Base-by-base conservation (phyloP, 2,113 vertebrate species). In the Rhynchopsitta pachyrhyncha region DNA sequence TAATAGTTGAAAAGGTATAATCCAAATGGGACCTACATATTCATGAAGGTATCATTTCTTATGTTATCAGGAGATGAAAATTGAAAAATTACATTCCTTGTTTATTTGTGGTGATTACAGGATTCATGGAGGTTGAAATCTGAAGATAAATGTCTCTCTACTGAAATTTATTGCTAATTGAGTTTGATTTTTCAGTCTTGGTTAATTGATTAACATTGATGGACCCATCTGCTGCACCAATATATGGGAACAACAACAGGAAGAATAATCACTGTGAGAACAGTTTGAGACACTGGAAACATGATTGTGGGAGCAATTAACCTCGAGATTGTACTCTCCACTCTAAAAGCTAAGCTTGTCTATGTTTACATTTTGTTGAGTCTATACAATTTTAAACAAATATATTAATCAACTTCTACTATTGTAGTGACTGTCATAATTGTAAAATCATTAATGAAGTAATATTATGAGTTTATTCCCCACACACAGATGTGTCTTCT, bases 181-280 rank as follows among this genome's bases (percentile, higher is more conserved):
- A 88, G 82, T 85, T 96, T 97, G 78, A 93, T 96, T 96, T 97
- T 97, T 94, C 81, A 95, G 82, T 85, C 79, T 83, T 93, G 82
- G 76, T 95, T 96, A 96, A 97, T 96, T 97, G 86, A 97, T 97
- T 96, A 97, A 92, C 93, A 94, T 92, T 97, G 97, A 97, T 96
- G 70, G 50, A 97, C 70, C 83, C 91, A 95, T 97, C 93, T 97
- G 91, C 87, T 96, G 64, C 44, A 84, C 69, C 87, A 93, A 39
- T 85, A 92, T 33, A 78, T 47, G 70, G 35, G 59, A 93, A 92
- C 37, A 89, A 67, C 50, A 92, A 49, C 60, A 84, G 53, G 78
- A 92, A 88, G 82, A 97, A 70, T 93, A 94, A 98, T 95, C 93
- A 79, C 69, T 85, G 9, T 57, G 44, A 94, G 78, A 91, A 94